Base-by-base conservation (phyloP, 1,140 invertebrate genomes). In the Heterodera schachtii region DNA sequence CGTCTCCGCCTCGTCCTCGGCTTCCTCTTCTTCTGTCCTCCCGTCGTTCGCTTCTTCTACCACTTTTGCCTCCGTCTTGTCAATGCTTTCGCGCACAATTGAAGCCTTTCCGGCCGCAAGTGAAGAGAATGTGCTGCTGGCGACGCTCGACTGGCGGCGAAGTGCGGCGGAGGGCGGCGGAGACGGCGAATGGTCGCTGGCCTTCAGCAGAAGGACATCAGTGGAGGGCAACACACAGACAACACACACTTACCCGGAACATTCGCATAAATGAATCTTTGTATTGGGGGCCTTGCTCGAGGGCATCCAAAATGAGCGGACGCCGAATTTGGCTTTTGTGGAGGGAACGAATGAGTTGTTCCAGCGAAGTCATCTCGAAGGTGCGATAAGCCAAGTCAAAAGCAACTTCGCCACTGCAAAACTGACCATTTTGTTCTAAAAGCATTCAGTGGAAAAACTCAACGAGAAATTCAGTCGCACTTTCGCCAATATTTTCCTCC, bases 281-380 rank as follows among this genome's bases (percentile, higher is more conserved):
- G n/a, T 83, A 70, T 3, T 78, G 75, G 16, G 75, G 64, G 19
- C 73, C 79, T 57, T 90, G 81, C 64, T 86, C 89, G 57, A 88
- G 74, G 4, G 78, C 69, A 73, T 76, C 78, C 8, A 88, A 70
- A 41, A 60, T 60, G n/a, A 87, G 47, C 6, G 78, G 47, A 52
- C 75, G 43, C 19, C 47, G 70, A 19, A 52, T 75, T 57, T 71
- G 77, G 9, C 46, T 80, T 64, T 71, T 71, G 31, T 81, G 19
- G 16, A 67, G 19, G 44, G 82, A 78, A 31, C 77, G 70, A 11
- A 87, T 57, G 66, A 87, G 16, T 49, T 78, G 67, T 16, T 87
- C 86, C n/a, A 87, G 77, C 41, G 47, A 77, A 11, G 85, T 89
- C 75, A 87, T 78, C 73, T 87, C 87, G 67, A 87, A 89, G 16